A percentile compares a stretch with the other conserved stretches of the same genome.
Conservation (phyloP, 2,888 invertebrate genomes). For the Imbricaverruca yamaguchii region DNA sequence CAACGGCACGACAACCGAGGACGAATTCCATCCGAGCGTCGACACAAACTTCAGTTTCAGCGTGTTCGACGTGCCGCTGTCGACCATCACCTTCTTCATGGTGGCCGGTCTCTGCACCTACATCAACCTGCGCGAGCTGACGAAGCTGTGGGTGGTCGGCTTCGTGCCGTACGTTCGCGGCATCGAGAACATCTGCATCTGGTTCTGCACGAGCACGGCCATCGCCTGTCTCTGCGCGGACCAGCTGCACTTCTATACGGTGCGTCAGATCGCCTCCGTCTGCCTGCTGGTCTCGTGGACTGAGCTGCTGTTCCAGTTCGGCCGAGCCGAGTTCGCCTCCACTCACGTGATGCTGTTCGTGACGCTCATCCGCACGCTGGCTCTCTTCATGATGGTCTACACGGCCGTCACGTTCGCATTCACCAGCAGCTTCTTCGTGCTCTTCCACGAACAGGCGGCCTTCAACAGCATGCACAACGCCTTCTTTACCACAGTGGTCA, state of each 20-base stretch:
- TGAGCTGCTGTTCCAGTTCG: slow-evolving; percentile 8
- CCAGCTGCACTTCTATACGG: not conserved
- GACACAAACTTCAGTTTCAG: not conserved
- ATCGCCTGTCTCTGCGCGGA: not conserved
- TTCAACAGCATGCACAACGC: not conserved
- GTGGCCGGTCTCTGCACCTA: not conserved
- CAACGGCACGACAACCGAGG: no score
- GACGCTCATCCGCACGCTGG: slow-evolving; percentile 7
- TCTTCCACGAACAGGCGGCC: not conserved
- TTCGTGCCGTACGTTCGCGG: not conserved
- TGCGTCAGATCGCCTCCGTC: not conserved
- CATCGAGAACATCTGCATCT: not conserved
- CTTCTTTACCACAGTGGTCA: not conserved
- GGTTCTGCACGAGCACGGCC: slow-evolving; percentile 5
- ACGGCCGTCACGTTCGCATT: not conserved
- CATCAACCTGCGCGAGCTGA: not conserved
- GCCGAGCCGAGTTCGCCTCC: slow-evolving; percentile 11
- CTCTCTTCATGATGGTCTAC: slow-evolving; percentile 18
- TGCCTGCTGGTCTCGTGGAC: not conserved
- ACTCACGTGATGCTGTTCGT: slow-evolving; percentile 6
- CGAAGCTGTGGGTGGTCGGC: slow-evolving; percentile 8
- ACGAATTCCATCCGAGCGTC: no score
- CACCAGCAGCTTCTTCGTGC: slow-evolving; percentile 15
- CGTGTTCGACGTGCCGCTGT: not conserved
- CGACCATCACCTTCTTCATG: not conserved